Percentiles rank a stretch among this genome's conserved stretches.
Evolutionary conservation across 1,140 invertebrate species (phyloP).

Genomic region (Megalonaias nervosa): DNA sequence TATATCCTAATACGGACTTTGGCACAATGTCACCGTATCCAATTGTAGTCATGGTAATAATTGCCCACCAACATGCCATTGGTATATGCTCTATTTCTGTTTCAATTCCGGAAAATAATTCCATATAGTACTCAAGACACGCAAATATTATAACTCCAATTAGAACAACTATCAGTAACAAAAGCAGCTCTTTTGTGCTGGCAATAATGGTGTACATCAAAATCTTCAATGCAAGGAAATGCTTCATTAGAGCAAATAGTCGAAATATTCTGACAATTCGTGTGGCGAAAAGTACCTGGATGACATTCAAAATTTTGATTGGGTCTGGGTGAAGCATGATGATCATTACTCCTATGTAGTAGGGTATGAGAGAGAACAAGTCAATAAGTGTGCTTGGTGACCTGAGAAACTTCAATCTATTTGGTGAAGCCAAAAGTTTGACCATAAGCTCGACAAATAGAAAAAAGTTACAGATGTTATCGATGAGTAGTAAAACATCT

Average conservation of each 20-base stretch:
- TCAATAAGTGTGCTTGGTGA: constrained; percentile 46
- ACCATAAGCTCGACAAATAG: constrained; percentile 41
- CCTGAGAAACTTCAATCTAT: constrained; percentile 63
- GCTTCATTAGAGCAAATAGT: constrained; percentile 55
- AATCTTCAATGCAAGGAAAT: constrained; percentile 55
- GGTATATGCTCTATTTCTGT: no score
- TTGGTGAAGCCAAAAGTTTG: constrained; percentile 66
- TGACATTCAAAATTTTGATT: constrained; percentile 36
- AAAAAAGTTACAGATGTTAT: constrained; percentile 41
- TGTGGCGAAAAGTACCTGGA: constrained; percentile 45
- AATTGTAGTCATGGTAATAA: no score
- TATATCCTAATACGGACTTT: no score
- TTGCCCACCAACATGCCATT: no score
- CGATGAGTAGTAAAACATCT: constrained; percentile 36
- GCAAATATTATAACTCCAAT: constrained; percentile 58
- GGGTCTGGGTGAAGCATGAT: constrained; percentile 67
- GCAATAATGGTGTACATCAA: constrained; percentile 56
- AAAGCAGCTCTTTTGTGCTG: constrained; percentile 54
- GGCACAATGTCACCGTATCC: no score
- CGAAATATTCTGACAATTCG: constrained; percentile 53
- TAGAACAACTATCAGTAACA: constrained; percentile 50
- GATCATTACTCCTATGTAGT: constrained; percentile 51
- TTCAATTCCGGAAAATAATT: no score
- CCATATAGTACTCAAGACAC: constrained; percentile 56
- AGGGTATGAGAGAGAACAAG: constrained; percentile 52